Evolutionary conservation across 2,888 invertebrate genomes (phyloP).

Genomic region (Electrophaes corylata): DNA sequence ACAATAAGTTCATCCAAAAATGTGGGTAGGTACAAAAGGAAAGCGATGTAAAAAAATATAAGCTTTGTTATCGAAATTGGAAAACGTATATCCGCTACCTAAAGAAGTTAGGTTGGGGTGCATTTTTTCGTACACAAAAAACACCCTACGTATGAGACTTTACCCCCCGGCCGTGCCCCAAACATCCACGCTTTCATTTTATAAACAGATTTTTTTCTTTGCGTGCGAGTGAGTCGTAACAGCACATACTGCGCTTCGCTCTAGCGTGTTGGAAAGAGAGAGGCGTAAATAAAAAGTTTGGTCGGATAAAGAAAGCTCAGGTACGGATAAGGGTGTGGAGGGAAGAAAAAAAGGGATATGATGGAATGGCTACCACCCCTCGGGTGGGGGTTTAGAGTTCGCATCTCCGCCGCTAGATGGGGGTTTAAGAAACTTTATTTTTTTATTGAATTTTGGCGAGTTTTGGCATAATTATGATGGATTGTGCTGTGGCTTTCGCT

Average conservation of each 20-base stretch:
- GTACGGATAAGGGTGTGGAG: slow-evolving; percentile 83
- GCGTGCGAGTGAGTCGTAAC: slow-evolving; percentile 57
- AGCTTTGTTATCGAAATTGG: slow-evolving; percentile 83
- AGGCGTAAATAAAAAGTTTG: slow-evolving; percentile 76
- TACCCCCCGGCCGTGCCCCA: slow-evolving; percentile 75
- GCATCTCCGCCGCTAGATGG: slow-evolving; percentile 75
- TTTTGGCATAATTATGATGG: slow-evolving; percentile 83
- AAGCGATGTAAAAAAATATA: slow-evolving; percentile 63
- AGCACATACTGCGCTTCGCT: slow-evolving; percentile 36
- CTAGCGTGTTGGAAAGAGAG: slow-evolving; percentile 58
- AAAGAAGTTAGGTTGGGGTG: slow-evolving; percentile 74
- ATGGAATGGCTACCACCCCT: slow-evolving; percentile 72
- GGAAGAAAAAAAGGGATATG: slow-evolving; percentile 81
- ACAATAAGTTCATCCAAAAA: slow-evolving; percentile 66
- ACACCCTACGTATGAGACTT: slow-evolving; percentile 79
- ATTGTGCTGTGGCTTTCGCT: slow-evolving; percentile 77
- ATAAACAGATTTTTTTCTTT: slow-evolving; percentile 82
- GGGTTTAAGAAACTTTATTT: slow-evolving; percentile 70
- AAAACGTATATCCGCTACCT: slow-evolving; percentile 71
- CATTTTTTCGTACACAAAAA: slow-evolving; percentile 78
- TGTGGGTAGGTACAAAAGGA: slow-evolving; percentile 51
- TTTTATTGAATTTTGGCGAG: slow-evolving; percentile 82
- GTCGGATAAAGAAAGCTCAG: slow-evolving; percentile 83
- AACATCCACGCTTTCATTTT: slow-evolving; percentile 74
- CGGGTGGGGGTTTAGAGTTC: slow-evolving; percentile 66